A percentile compares a stretch with the other conserved stretches of the same genome.
Evolutionary conservation across 1,140 invertebrate species (phyloP).

Genomic region (Oscheius sp.): DNA sequence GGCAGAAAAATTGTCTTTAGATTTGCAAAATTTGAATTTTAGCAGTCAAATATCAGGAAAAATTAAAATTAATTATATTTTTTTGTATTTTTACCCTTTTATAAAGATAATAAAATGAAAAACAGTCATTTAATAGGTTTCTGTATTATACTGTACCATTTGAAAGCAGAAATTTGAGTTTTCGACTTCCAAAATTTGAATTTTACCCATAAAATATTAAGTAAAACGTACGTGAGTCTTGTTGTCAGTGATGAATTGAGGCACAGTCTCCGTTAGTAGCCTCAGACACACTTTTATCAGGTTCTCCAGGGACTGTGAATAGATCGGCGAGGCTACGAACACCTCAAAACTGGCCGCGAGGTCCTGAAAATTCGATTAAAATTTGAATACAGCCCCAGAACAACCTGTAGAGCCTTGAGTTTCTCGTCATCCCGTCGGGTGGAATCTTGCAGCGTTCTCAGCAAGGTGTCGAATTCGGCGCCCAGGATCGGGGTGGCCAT

Average conservation of each 20-base stretch:
- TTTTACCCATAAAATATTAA: no score
- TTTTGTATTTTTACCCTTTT: no score
- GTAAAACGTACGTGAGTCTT: slow-evolving; percentile 26
- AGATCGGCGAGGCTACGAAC: background rate
- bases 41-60: no score
- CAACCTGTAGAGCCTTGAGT: slow-evolving; percentile 19
- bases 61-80: no score
- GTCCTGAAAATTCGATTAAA: slow-evolving; percentile 11
- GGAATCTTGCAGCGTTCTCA: slow-evolving; percentile 3
- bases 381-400: background rate
- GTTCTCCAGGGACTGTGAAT: slow-evolving; percentile 18
- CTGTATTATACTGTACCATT: no score
- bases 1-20: no score
- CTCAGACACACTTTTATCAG: slow-evolving; percentile 16
- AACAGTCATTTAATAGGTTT: no score
- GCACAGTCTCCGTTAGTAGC: slow-evolving; percentile 23
- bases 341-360: slow-evolving; percentile 11
- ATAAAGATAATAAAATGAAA: no score
- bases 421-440: slow-evolving; percentile 21
- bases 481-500: background rate
- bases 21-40: no score
- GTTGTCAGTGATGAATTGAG: slow-evolving; percentile 38
- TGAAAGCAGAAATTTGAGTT: no score
- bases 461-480: slow-evolving; percentile 1
- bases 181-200: no score